Percentiles rank a stretch among this genome's conserved stretches.
phyloP scores from a whole-genome alignment of 2,113 vertebrate species.

The pig (Sus scrofa) region T2T-Sscrofa CM000812.6:25942001-25942500 shows the following conservation, averaged over 20 bases:
- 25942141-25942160: constrained; percentile 65
- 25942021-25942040: not conserved
- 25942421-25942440: not conserved
- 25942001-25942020: not conserved
- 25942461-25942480: constrained; percentile 46
- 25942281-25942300: constrained; percentile 46
- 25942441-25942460: not conserved
- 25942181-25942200: constrained; percentile 59
- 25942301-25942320: constrained; percentile 81
- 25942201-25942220: constrained; percentile 39
- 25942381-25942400: constrained; percentile 69
- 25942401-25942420: constrained; percentile 4
- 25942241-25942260: constrained; percentile 28
- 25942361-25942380: constrained; percentile 64
- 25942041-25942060: constrained; percentile 1
- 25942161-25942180: not conserved
- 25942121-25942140: not conserved
- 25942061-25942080: not conserved
- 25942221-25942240: constrained; percentile 18
- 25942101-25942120: not conserved
- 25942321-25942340: constrained; percentile 63
- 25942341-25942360: constrained; percentile 72
- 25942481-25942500: not conserved
- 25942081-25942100: not conserved
- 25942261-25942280: constrained; percentile 55